Percentiles rank a stretch among this genome's conserved stretches.
Evolutionary conservation across 2,113 vertebrate genomes (phyloP).

Genomic region (Herpailurus yagouaroundi): DNA sequence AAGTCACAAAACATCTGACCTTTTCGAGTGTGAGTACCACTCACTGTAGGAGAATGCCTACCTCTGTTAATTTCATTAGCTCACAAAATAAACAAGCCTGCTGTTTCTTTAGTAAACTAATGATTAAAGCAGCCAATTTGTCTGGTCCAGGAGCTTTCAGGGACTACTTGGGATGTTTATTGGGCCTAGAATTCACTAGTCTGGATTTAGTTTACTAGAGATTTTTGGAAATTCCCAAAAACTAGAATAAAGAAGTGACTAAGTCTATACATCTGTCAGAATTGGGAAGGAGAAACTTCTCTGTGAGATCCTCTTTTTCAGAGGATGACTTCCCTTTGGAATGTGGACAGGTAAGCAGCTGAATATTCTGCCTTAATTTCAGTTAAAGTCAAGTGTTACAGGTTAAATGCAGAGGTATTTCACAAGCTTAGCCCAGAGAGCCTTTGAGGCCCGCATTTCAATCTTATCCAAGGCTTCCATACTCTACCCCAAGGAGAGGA

Average conservation of each 20-base stretch:
- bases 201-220: slow-evolving; percentile 46
- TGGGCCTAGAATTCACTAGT: background rate
- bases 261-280: background rate
- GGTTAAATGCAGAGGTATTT: slow-evolving; percentile 38
- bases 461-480: background rate
- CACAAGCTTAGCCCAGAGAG: slow-evolving; percentile 9
- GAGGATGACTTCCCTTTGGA: background rate
- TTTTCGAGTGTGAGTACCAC: background rate
- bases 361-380: slow-evolving; percentile 21
- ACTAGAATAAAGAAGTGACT: slow-evolving; percentile 38
- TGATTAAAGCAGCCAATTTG: slow-evolving; percentile 36
- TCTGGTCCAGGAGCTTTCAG: slow-evolving; percentile 28
- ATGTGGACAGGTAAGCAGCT: slow-evolving; percentile 33
- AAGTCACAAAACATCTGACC: background rate
- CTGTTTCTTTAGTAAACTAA: slow-evolving; percentile 53
- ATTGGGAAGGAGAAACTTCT: background rate
- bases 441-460: background rate
- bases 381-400: background rate
- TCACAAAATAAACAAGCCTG: slow-evolving; percentile 3
- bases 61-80: slow-evolving; percentile 34
- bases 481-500: background rate
- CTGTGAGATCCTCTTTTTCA: slow-evolving; percentile 44
- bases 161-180: slow-evolving; percentile 6
- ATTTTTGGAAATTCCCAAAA: slow-evolving; percentile 51
- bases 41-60: background rate